phyloP scores from a whole-genome alignment of 2,797 vertebrate species.

The Knipowitschia caucasica region DNA sequence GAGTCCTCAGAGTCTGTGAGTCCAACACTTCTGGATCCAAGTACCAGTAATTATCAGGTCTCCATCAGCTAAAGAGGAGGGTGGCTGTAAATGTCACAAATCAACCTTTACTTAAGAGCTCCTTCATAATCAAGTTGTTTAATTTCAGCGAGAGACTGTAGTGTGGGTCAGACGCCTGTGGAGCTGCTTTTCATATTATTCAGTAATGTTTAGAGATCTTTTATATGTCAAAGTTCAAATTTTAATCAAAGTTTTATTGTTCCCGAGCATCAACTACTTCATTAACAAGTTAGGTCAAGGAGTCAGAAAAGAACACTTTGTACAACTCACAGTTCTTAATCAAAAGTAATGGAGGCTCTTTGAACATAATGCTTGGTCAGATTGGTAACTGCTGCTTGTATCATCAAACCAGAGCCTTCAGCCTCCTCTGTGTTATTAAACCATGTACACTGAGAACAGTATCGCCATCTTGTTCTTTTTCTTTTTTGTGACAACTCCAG shows the following conservation, averaged over 20 bases:
- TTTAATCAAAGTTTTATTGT: not conserved
- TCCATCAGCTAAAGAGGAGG: slow-evolving; percentile 13
- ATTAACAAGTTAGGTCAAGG: not conserved
- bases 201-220: not conserved
- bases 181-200: slow-evolving; percentile 1
- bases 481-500: no score
- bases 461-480: no score
- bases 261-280: not conserved
- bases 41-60: slow-evolving; percentile 22
- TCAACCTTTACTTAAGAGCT: slow-evolving; percentile 18
- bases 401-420: no score
- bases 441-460: no score
- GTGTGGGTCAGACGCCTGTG: slow-evolving; percentile 2
- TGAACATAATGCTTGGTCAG: no score
- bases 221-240: not conserved
- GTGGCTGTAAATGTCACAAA: slow-evolving; percentile 15
- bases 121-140: slow-evolving; percentile 6
- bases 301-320: not conserved
- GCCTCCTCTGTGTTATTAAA: no score
- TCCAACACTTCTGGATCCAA: slow-evolving; percentile 26
- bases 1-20: slow-evolving; percentile 80
- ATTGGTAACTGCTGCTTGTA: no score
- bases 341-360: no score
- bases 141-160: not conserved
- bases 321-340: not conserved